Conservation (phyloP, 2,888 invertebrate species). For the Apantesis nais region DNA sequence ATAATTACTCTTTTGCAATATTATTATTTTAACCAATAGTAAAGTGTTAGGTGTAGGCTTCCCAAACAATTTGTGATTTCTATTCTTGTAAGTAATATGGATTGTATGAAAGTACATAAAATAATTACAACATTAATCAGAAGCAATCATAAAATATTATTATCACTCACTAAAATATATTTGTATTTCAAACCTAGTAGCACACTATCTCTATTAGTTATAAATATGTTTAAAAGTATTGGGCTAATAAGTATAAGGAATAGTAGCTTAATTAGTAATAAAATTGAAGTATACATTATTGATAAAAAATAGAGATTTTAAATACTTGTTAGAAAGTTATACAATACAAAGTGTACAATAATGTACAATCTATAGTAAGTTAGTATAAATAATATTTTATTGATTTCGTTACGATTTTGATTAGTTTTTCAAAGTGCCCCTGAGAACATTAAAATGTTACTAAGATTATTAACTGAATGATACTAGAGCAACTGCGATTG, state of each 20-base stretch:
- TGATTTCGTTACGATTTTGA: neutral
- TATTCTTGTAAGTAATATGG: slow-evolving; percentile 28
- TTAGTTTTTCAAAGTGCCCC: neutral
- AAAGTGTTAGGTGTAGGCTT: neutral
- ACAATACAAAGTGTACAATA: neutral
- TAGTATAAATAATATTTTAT: neutral
- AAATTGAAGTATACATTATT: neutral
- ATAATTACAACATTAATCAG: slow-evolving; percentile 27
- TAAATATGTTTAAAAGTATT: neutral
- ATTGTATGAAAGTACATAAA: slow-evolving; percentile 33
- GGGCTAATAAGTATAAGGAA: no score
- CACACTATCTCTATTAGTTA: neutral
- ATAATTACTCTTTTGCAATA: neutral
- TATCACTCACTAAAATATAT: slow-evolving; percentile 27
- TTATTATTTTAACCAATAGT: neutral
- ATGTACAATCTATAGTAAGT: neutral
- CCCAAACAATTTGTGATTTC: neutral
- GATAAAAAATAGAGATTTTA: neutral
- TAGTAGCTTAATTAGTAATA: neutral
- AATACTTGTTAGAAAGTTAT: neutral
- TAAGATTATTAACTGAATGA: neutral
- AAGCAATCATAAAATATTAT: slow-evolving; percentile 25
- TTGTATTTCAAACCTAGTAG: slow-evolving; percentile 17
- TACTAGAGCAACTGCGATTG: neutral
- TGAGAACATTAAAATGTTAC: neutral